Evolutionary conservation across 2,888 invertebrate genomes (phyloP).

Genomic region (Ophion costatus): DNA sequence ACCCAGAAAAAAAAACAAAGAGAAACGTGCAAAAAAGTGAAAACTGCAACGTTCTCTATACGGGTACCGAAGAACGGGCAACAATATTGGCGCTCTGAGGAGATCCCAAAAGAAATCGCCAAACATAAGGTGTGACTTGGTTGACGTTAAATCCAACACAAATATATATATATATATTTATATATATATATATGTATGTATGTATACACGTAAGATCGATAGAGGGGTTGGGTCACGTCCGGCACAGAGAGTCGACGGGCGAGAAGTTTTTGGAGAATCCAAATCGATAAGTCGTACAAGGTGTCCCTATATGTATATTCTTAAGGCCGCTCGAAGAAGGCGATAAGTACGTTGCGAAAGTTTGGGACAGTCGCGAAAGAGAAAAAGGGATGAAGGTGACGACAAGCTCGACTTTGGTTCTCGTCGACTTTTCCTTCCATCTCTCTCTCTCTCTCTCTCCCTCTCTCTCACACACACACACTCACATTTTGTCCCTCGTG

Average conservation of each 20-base stretch:
- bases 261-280: slow-evolving; percentile 75
- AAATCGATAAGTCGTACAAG: slow-evolving; percentile 74
- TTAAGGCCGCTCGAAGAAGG: slow-evolving; percentile 39
- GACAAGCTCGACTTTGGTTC: slow-evolving; percentile 52
- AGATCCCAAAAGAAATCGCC: background rate
- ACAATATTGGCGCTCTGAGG: background rate
- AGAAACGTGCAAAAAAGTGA: too few species aligned
- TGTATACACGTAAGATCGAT: background rate
- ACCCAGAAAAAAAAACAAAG: too few species aligned
- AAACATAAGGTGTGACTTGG: background rate
- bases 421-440: slow-evolving; percentile 37
- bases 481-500: background rate
- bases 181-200: background rate
- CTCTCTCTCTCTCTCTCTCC: slow-evolving; percentile 10
- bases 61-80: too few species aligned
- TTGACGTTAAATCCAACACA: background rate
- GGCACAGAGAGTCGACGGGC: slow-evolving; percentile 53
- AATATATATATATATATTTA: background rate
- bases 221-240: slow-evolving; percentile 44
- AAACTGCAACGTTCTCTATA: too few species aligned
- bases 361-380: slow-evolving; percentile 59
- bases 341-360: slow-evolving; percentile 70
- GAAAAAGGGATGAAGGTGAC: slow-evolving; percentile 45
- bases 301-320: background rate
- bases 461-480: slow-evolving; percentile 6